Evolutionary conservation across 2,888 invertebrate genomes (phyloP).

Genomic region (Drosophila ezoana): DNA sequence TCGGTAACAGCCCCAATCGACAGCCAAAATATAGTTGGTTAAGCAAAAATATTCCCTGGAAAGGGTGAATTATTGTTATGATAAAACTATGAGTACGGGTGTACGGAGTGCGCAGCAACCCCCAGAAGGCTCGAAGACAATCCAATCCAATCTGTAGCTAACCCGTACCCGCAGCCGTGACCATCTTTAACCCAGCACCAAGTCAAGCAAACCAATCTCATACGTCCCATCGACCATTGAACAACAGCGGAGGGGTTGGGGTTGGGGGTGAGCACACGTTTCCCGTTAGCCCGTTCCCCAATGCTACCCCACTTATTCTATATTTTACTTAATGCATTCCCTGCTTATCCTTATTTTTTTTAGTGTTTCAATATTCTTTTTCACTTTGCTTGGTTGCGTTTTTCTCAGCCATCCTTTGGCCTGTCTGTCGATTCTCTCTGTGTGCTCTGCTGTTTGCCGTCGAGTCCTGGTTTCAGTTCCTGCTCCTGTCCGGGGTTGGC

Average conservation of each 20-base stretch:
- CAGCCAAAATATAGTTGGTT: constrained; percentile 36
- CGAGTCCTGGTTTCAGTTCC: constrained; percentile 36
- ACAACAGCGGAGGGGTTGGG: no score
- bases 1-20: constrained; percentile 26
- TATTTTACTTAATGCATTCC: constrained; percentile 82
- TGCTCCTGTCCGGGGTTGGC: constrained; percentile 58
- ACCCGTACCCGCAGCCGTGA: constrained; percentile 17
- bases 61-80: constrained; percentile 82
- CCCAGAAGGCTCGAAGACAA: constrained; percentile 31
- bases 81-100: constrained; percentile 55
- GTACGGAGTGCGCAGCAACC: constrained; percentile 21
- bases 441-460: constrained; percentile 54
- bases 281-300: not conserved
- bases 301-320: constrained; percentile 72
- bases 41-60: constrained; percentile 43
- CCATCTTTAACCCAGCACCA: constrained; percentile 42
- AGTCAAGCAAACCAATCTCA: constrained; percentile 51
- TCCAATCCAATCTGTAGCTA: constrained; percentile 49
- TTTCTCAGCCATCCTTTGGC: constrained; percentile 64
- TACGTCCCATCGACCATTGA: constrained; percentile 45
- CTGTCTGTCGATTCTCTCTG: constrained; percentile 39
- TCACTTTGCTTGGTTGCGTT: constrained; percentile 79
- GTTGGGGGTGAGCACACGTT: constrained; percentile 11
- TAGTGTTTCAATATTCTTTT: constrained; percentile 82
- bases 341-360: constrained; percentile 81